These are phyloP conservation scores for Laothoe populi DNA, from an alignment of 2,888 invertebrate species.

Conservation along the genomic window DNA sequence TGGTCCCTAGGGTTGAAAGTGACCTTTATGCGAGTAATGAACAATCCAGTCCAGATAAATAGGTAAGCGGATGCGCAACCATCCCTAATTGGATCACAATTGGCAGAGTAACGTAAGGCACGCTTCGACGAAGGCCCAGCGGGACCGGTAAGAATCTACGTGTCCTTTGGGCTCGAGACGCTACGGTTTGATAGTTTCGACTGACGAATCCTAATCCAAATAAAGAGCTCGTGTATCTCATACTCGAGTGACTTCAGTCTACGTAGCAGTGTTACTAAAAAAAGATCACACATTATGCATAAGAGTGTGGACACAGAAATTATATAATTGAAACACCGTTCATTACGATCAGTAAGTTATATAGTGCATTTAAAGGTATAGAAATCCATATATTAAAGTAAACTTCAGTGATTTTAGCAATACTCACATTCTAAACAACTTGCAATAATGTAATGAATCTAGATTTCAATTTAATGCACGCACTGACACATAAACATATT, in stretches of 20 bases:
- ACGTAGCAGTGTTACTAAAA: not conserved
- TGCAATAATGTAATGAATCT: too few relatives aligned
- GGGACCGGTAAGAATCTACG: slow-evolving; percentile 56
- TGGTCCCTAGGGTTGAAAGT: slow-evolving; percentile 41
- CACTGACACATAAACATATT: too few relatives aligned
- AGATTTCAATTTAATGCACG: too few relatives aligned
- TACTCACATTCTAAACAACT: too few relatives aligned
- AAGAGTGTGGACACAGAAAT: too few relatives aligned
- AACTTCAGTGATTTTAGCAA: too few relatives aligned
- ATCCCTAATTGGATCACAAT: slow-evolving; percentile 80
- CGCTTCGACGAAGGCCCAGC: slow-evolving; percentile 55
- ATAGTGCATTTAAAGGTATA: too few relatives aligned
- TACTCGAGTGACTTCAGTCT: not conserved
- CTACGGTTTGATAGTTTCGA: slow-evolving; percentile 55
- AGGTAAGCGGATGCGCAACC: slow-evolving; percentile 74
- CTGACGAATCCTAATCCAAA: slow-evolving; percentile 44
- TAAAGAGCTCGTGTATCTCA: slow-evolving; percentile 36
- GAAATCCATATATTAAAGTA: too few relatives aligned
- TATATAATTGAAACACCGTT: too few relatives aligned
- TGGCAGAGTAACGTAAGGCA: slow-evolving; percentile 63
- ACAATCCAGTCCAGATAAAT: slow-evolving; percentile 73
- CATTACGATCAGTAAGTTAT: too few relatives aligned
- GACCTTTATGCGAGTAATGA: slow-evolving; percentile 50
- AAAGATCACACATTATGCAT: too few relatives aligned
- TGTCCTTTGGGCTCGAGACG: slow-evolving; percentile 54